These are phyloP conservation scores for Halcyon smyrnensis DNA, from an alignment of 2,797 vertebrate species.

Conservation along the genomic window DNA sequence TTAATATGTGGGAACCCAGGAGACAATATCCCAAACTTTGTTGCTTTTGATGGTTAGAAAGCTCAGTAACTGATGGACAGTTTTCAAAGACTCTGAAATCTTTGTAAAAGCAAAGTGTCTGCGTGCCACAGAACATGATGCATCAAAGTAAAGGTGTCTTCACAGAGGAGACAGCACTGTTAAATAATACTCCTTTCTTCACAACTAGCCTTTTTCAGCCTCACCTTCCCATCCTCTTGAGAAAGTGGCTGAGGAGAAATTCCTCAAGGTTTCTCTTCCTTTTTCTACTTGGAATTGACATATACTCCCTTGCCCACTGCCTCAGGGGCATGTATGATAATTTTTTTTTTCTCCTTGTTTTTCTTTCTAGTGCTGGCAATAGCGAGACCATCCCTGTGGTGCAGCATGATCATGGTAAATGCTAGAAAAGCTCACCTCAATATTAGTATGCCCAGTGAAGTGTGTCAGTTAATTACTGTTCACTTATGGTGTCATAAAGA, in stretches of 20 bases:
- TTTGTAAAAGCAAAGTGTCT: background rate
- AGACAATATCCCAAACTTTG: background rate
- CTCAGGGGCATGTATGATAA: background rate
- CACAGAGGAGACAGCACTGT: background rate
- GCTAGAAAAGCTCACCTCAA: background rate
- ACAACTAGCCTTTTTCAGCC: background rate
- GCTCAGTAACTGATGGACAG: background rate
- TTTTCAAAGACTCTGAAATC: background rate
- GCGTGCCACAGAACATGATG: background rate
- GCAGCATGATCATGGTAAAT: accelerated
- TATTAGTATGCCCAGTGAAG: background rate
- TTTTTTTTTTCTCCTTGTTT: background rate
- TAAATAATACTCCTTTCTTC: background rate
- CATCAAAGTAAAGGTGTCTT: background rate
- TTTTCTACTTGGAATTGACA: background rate
- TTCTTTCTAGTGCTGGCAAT: background rate
- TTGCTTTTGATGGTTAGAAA: background rate
- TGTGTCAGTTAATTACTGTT: background rate
- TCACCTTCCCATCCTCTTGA: background rate
- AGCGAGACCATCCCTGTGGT: background rate
- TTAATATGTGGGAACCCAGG: background rate
- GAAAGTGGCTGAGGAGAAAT: background rate
- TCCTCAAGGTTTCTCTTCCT: background rate
- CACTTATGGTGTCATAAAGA: background rate
- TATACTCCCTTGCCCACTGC: background rate